phyloP scores from a whole-genome alignment of 1,140 invertebrate species.

The Lanistes nyassanus region DNA sequence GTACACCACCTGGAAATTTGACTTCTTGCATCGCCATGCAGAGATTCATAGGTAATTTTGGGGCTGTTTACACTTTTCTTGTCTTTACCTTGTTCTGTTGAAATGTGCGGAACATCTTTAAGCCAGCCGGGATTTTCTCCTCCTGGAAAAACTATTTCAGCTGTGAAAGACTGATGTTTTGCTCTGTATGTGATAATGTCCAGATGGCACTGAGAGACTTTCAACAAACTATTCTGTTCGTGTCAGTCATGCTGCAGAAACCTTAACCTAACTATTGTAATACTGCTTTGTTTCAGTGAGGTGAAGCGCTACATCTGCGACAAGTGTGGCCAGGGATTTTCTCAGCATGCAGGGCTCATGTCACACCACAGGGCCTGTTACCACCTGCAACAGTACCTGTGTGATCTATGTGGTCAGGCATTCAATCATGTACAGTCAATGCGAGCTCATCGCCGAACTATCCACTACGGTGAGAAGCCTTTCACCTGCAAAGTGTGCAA shows the following conservation, averaged over 20 bases:
- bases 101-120: no score
- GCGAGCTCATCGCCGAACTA: slow-evolving; percentile 41
- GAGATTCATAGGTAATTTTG: slow-evolving; percentile 44
- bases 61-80: no score
- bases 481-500: slow-evolving; percentile 42
- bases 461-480: slow-evolving; percentile 48
- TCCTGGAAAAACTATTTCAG: no score
- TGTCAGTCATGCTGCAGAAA: not conserved
- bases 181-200: no score
- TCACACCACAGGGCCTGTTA: slow-evolving; percentile 46
- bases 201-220: no score
- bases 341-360: slow-evolving; percentile 45
- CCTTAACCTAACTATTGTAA: not conserved
- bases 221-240: no score
- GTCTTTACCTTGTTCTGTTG: no score
- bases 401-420: slow-evolving; percentile 49
- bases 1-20: slow-evolving; percentile 35
- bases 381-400: slow-evolving; percentile 43
- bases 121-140: no score
- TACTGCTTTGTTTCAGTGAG: slow-evolving; percentile 29
- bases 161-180: no score
- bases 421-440: slow-evolving; percentile 47
- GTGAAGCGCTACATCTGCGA: slow-evolving; percentile 54
- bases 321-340: slow-evolving; percentile 58
- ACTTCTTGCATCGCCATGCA: slow-evolving; percentile 44